Conservation (phyloP, 2,888 invertebrate genomes). For the Melinaea marsaeus region DNA sequence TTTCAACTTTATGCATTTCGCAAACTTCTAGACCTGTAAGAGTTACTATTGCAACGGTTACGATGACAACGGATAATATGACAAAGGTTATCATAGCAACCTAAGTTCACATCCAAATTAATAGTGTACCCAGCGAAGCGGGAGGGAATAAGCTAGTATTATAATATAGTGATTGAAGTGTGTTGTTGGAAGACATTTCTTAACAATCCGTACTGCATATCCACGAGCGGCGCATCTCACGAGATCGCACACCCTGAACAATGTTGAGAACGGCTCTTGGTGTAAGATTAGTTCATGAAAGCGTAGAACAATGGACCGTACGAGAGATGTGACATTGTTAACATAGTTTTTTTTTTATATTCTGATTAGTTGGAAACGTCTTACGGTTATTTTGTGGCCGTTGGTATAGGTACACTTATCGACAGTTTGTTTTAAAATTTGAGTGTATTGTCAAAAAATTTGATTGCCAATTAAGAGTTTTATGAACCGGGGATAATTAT, state of each 20-base stretch:
- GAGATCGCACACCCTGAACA: constrained; percentile 52
- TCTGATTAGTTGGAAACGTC: constrained; percentile 12
- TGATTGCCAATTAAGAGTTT: constrained; percentile 29
- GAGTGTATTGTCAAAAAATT: constrained; percentile 14
- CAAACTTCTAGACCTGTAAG: too few relatives aligned
- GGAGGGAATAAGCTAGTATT: not conserved
- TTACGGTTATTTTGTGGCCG: too few relatives aligned
- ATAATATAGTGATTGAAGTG: not conserved
- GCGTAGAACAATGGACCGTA: constrained; percentile 66
- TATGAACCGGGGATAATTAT: constrained; percentile 30
- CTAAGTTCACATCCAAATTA: too few relatives aligned
- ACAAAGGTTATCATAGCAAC: too few relatives aligned
- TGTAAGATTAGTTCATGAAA: constrained; percentile 64
- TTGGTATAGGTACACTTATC: too few relatives aligned
- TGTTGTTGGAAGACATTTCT: constrained; percentile 1
- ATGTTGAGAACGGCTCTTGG: constrained; percentile 62
- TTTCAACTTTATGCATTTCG: too few relatives aligned
- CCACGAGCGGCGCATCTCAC: constrained; percentile 43
- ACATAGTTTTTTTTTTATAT: constrained; percentile 52
- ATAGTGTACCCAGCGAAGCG: too few relatives aligned
- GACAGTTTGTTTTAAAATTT: too few relatives aligned
- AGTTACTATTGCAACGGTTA: too few relatives aligned
- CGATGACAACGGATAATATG: too few relatives aligned
- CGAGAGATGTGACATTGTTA: constrained; percentile 60
- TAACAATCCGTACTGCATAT: not conserved